Evolutionary conservation across 1,140 invertebrate species (phyloP).

Genomic region (Akabosia matsudoensis): DNA sequence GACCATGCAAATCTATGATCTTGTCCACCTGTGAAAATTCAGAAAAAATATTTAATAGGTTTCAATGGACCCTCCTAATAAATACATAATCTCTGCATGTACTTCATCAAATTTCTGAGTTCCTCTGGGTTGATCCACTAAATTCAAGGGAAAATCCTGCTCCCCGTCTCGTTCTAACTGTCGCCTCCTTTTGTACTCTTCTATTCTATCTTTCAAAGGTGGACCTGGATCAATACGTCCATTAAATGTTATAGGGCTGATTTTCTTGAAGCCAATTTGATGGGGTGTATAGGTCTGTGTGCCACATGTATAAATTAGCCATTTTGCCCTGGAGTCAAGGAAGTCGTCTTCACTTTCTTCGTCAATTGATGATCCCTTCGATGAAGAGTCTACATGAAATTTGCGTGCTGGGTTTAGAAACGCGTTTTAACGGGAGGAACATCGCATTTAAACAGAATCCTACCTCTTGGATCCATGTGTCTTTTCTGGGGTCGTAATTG

Average conservation of each 20-base stretch:
- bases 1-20: constrained; percentile 79
- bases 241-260: constrained; percentile 69
- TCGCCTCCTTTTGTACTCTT: constrained; percentile 58
- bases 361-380: constrained; percentile 18
- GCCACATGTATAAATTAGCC: constrained; percentile 81
- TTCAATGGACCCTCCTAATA: background rate
- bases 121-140: constrained; percentile 66
- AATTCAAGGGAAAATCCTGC: constrained; percentile 58
- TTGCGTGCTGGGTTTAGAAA: too few species aligned
- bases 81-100: background rate
- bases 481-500: background rate
- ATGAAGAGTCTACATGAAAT: background rate
- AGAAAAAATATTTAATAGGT: background rate
- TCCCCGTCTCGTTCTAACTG: constrained; percentile 51
- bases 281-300: constrained; percentile 81
- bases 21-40: constrained; percentile 61
- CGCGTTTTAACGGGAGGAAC: too few species aligned
- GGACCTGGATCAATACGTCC: constrained; percentile 66
- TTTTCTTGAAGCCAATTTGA: constrained; percentile 79
- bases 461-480: background rate
- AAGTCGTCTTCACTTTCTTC: constrained; percentile 51
- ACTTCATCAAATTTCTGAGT: constrained; percentile 68
- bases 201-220: constrained; percentile 64
- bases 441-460: too few species aligned
- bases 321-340: constrained; percentile 61